Evolutionary conservation across 1,140 invertebrate species (phyloP).

Genomic region (Bactericera cockerelli): DNA sequence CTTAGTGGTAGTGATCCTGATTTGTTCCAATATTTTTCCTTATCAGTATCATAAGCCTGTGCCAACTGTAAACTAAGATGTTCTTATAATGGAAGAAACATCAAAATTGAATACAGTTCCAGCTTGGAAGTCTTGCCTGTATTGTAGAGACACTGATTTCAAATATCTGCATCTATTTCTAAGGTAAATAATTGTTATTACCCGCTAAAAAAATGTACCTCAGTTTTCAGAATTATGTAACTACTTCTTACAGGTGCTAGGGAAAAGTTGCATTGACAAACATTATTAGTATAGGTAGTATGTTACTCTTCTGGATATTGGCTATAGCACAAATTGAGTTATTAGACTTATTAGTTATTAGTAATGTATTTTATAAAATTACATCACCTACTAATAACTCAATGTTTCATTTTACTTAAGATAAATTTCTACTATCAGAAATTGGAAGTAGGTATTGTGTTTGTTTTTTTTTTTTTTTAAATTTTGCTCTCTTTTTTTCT

Average conservation of each 20-base stretch:
- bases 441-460: no score
- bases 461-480: no score
- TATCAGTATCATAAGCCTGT: no score
- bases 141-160: background rate
- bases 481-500: background rate
- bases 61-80: no score
- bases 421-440: no score
- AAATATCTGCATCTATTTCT: slow-evolving; percentile 3
- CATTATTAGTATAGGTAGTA: background rate
- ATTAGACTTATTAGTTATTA: background rate
- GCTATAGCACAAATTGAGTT: background rate
- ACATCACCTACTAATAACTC: no score
- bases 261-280: background rate
- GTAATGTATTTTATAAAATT: background rate
- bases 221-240: background rate
- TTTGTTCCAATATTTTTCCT: no score
- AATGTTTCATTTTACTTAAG: background rate
- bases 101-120: background rate
- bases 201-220: background rate
- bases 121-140: background rate
- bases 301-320: background rate
- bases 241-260: background rate
- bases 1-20: no score
- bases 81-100: background rate
- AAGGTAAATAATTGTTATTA: background rate